These are phyloP conservation scores for Chrysolina haemoptera DNA, from an alignment of 2,888 invertebrate genomes.

Conservation along the genomic window DNA sequence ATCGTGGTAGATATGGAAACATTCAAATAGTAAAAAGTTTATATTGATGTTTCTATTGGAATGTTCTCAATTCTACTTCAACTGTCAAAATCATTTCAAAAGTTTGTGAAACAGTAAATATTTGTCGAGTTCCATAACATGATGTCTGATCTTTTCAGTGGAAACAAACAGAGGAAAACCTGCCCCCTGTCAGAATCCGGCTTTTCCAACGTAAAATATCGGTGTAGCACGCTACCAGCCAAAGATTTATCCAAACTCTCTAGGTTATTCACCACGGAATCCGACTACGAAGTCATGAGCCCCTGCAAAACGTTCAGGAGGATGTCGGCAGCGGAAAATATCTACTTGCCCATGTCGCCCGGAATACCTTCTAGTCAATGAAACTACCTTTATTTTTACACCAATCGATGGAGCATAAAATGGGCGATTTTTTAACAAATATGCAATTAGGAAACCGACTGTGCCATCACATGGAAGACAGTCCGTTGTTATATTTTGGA, in stretches of 20 bases:
- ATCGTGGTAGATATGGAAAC: too few species aligned
- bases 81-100: too few species aligned
- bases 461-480: too few species aligned
- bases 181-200: background rate
- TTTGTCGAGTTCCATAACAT: background rate
- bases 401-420: too few species aligned
- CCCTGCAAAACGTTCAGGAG: slow-evolving; percentile 58
- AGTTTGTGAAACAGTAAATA: too few species aligned
- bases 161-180: slow-evolving; percentile 4
- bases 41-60: too few species aligned
- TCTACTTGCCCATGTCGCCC: slow-evolving; percentile 66
- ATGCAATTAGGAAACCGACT: too few species aligned
- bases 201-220: slow-evolving; percentile 55
- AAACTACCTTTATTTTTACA: background rate
- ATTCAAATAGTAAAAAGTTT: too few species aligned
- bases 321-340: slow-evolving; percentile 58
- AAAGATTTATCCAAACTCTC: slow-evolving; percentile 65
- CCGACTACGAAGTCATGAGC: slow-evolving; percentile 66
- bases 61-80: too few species aligned
- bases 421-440: too few species aligned
- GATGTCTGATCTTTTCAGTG: background rate
- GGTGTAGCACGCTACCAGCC: slow-evolving; percentile 65
- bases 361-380: slow-evolving; percentile 49
- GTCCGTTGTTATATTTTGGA: too few species aligned
- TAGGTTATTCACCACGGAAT: slow-evolving; percentile 62